A percentile compares a stretch with the other conserved stretches of the same genome.
Conservation (phyloP, 2,888 invertebrate genomes). For the Nomada fucata region DNA sequence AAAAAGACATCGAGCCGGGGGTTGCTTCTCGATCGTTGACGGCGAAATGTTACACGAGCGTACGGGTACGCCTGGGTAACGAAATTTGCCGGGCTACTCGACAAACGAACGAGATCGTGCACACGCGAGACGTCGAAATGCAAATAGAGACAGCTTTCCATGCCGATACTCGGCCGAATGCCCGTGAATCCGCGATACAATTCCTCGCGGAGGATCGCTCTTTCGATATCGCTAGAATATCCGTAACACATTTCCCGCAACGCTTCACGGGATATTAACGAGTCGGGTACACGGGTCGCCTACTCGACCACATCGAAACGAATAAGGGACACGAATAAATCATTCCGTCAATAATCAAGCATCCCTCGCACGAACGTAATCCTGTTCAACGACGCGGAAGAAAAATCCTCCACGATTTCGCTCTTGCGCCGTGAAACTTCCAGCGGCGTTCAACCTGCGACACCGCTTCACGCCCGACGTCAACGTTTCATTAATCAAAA, state of each 20-base stretch:
- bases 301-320: neutral
- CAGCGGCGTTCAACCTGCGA: neutral
- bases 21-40: neutral
- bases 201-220: neutral
- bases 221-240: constrained; percentile 18
- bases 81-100: constrained; percentile 7
- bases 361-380: too few species aligned
- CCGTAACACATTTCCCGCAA: neutral
- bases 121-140: constrained; percentile 21
- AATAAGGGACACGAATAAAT: too few species aligned
- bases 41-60: neutral
- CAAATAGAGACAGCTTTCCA: constrained; percentile 42
- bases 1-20: constrained; percentile 49
- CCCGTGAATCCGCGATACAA: neutral
- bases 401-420: too few species aligned
- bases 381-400: too few species aligned
- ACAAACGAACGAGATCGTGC: constrained; percentile 39
- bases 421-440: too few species aligned
- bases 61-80: neutral
- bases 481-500: constrained; percentile 8
- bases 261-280: neutral
- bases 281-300: too few species aligned
- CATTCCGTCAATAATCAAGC: neutral
- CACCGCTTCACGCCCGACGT: neutral
- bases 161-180: constrained; percentile 2